A percentile compares a stretch with the other conserved stretches of the same genome.
Conservation (phyloP, 92 coral and sea anemone species). For the Zoanthus sociatus region DNA sequence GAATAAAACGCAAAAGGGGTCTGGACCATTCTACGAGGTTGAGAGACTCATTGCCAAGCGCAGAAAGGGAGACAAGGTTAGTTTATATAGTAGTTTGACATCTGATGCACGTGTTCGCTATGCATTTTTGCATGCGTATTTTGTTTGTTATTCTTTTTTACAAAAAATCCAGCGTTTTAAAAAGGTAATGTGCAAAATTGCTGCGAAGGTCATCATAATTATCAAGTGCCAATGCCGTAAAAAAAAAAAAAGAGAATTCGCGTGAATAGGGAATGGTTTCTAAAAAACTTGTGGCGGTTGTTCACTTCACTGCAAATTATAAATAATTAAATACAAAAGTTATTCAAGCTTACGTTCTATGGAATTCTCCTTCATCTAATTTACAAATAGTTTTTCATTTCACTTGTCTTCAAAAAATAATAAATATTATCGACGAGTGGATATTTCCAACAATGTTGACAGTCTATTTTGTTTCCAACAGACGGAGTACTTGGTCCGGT, state of each 20-base stretch:
- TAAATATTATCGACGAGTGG: not conserved
- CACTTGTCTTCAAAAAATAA: not conserved
- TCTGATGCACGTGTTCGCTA: not conserved
- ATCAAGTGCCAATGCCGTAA: too few relatives aligned
- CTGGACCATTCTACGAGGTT: not conserved
- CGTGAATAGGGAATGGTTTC: too few relatives aligned
- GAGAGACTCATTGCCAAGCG: slow-evolving; percentile 7
- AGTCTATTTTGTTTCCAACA: not conserved
- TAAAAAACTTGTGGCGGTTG: not conserved
- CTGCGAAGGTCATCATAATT: too few relatives aligned
- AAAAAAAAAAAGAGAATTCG: too few relatives aligned
- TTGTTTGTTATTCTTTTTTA: not conserved
- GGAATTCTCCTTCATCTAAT: not conserved
- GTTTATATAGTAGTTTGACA: not conserved
- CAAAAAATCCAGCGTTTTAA: not conserved
- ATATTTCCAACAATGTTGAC: not conserved
- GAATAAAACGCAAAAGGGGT: not conserved
- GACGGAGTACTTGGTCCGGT: slow-evolving; percentile 7
- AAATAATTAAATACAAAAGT: not conserved
- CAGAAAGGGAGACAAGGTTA: not conserved
- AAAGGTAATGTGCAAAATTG: too few relatives aligned
- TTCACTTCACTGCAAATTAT: not conserved
- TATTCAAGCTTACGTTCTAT: not conserved
- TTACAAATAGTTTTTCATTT: not conserved
- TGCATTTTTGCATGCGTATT: not conserved